Percentiles rank a stretch among this genome's conserved stretches.
Conservation (phyloP, 2,113 vertebrate genomes). For the Cettia cetti region DNA sequence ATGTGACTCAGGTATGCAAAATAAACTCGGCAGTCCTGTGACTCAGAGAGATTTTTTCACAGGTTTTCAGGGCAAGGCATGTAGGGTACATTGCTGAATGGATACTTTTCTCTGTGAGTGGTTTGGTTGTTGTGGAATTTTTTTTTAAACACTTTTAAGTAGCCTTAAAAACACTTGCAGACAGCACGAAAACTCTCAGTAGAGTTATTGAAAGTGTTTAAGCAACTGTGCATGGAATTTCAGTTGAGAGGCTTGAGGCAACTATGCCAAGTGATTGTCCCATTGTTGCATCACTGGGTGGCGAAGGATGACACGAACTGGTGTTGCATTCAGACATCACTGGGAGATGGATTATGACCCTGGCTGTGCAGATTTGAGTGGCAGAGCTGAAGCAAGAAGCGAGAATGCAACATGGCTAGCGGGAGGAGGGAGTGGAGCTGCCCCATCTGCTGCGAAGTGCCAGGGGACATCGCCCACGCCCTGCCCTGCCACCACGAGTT, state of each 20-base stretch:
- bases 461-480: accelerated
- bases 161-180: background rate
- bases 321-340: background rate
- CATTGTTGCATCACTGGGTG: background rate
- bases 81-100: background rate
- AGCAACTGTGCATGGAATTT: background rate
- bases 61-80: background rate
- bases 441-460: background rate
- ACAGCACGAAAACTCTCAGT: background rate
- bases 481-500: background rate
- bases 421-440: background rate
- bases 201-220: background rate
- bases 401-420: background rate
- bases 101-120: accelerated
- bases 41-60: background rate
- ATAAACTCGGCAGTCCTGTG: background rate
- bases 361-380: accelerated
- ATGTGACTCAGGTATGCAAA: background rate
- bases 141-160: background rate
- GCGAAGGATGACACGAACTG: accelerated
- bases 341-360: background rate
- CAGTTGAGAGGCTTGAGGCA: background rate
- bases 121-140: background rate
- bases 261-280: background rate
- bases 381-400: background rate